Base-by-base conservation (phyloP, 2,888 invertebrate species). In the Diadromus collaris region DNA sequence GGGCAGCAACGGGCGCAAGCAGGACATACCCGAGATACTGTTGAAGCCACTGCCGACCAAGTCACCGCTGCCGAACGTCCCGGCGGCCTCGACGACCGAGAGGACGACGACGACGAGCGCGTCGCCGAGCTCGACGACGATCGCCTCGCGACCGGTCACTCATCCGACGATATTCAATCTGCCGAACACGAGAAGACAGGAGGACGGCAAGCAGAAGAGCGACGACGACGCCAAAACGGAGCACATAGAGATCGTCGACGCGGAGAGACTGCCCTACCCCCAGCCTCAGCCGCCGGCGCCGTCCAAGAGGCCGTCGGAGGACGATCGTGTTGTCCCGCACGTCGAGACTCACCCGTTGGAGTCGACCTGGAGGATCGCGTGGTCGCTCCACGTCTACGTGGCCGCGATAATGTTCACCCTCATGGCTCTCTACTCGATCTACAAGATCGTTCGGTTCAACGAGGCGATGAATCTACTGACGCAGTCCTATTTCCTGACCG, bases 301-400 rank as follows among this genome's bases (percentile, higher is more conserved):
- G 7, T 88, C 89, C 38, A 89, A 87, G 77, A 83, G 83, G 63
- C 89, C 90, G 48, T 70, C 79, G 44, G 78, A 79, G 21, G 80
- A 76, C 16, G 84, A 88, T 32, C 84, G 82, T 21, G 81, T 83
- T 29, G 84, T 92, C 0, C 87, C 89, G 6, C 92, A 92, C 82
- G 90, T 92, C 21, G 91, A 93, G 1, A 85, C 86, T n/a, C 88
- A 89, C 83, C 87, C 89, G 7, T 77, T 88, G 16, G 93, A 93
- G 1, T 92, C 92, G 0, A 95, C 95, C 0, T 96, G 96, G 95
- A 94, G 95, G 0, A 95, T 96, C 82, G 97, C 97, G 1, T 98
- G 97, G 98, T 96, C 97, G 86, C 94, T 97, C 9, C 98, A 98
- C 89, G 95, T 98, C 6, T 98, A 98, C 91, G 91, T 96, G 51